Base-by-base conservation (phyloP, 2,113 vertebrate genomes). In the Meles meles region DNA sequence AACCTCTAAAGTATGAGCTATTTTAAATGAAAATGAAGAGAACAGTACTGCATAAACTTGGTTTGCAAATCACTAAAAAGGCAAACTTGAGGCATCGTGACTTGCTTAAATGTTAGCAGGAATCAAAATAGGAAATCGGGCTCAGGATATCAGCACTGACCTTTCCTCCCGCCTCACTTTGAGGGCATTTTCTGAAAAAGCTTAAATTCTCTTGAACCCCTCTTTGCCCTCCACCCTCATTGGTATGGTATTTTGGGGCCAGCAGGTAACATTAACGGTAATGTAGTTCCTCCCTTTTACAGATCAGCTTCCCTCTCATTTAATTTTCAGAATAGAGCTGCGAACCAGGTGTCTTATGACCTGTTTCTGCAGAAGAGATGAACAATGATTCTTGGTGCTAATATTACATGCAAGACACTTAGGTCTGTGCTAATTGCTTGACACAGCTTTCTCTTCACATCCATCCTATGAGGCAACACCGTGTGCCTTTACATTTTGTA, bases 141-240 rank as follows among this genome's bases (percentile, higher is more conserved):
- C 29, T 69, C 4, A 21, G 63, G 44, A 77, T 21, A 49, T 74
- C 0, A 20, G 7, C 37, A 7, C 0, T 39, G 17, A 6, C n/a
- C 14, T 67, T 34, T 23, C n/a, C 67, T 21, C 42, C 79, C 27
- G 21, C 3, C 3, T 29, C 1, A 0, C 0, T 15, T 7, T 5
- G 0, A 6, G 31, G 42, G 49, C 10, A 0, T 74, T 83, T 77
- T 42, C 55, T 17, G n/a, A 57, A 21, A 23, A 39, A 47, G 2
- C 10, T 10, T 52, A 52, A 10, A 15, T n/a, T 39, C n/a, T 88
- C 23, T 15, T 10, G 5, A 23, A 25, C 34, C 55, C 6, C 52
- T 29, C 34, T 34, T 29, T 29, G 42, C 7, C 39, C 55, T 65
- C 44, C 15, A 34, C 14, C 25, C 39, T 44, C 34, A 14, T 14